Evolutionary conservation across 2,888 invertebrate species (phyloP).

Genomic region (Lamellibrachia satsuma): DNA sequence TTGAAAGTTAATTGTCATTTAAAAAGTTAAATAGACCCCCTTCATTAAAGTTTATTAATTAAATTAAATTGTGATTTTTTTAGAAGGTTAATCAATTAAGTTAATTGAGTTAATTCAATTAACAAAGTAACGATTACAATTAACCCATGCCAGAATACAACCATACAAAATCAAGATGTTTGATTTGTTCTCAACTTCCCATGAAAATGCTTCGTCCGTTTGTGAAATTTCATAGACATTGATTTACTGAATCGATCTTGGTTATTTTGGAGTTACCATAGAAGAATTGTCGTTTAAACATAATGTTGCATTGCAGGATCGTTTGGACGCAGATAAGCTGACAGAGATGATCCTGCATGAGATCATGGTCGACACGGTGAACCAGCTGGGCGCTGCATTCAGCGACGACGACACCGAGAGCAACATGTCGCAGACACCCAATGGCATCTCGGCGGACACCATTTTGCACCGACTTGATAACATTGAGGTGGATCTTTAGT

Average conservation of each 20-base stretch:
- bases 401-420: not conserved
- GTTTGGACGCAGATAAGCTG: not conserved
- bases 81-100: no score
- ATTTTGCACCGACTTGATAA: conserved; percentile 2
- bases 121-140: not conserved
- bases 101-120: no score
- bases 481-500: not conserved
- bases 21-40: no score
- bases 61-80: no score
- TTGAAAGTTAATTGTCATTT: no score
- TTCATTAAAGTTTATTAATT: no score
- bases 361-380: not conserved
- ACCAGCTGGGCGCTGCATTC: not conserved
- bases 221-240: not conserved
- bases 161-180: not conserved
- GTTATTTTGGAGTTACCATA: not conserved
- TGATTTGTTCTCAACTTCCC: not conserved
- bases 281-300: not conserved
- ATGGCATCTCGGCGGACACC: not conserved
- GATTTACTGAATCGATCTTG: not conserved
- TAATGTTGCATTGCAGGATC: not conserved
- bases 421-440: not conserved
- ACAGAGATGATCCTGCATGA: not conserved
- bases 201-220: not conserved
- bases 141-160: not conserved